Percentiles rank a stretch among this genome's conserved stretches.
phyloP scores from a whole-genome alignment of 2,113 vertebrate genomes.

The Vimba vimba region DNA sequence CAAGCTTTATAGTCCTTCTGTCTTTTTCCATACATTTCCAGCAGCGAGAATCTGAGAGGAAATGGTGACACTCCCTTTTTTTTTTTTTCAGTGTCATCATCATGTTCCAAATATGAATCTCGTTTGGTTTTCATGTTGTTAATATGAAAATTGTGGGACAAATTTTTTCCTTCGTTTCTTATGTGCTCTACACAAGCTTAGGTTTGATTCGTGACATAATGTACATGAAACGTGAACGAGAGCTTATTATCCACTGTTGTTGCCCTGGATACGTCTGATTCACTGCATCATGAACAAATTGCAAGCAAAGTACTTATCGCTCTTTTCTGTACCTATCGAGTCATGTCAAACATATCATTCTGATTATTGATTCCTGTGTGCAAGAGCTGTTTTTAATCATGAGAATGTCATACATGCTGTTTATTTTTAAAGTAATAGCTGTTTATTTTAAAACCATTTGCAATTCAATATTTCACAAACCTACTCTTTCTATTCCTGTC shows the following conservation, averaged over 20 bases:
- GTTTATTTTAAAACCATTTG: constrained; percentile 43
- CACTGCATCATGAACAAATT: constrained; percentile 42
- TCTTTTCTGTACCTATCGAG: neutral
- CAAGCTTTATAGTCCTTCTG: constrained; percentile 41
- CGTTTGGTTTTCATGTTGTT: neutral
- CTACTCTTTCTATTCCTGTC: constrained; percentile 49
- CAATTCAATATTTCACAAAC: constrained; percentile 44
- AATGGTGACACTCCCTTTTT: constrained; percentile 2
- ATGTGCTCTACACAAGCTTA: neutral
- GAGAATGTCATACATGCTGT: neutral
- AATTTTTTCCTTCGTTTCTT: neutral
- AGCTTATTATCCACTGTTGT: constrained; percentile 37
- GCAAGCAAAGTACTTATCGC: neutral
- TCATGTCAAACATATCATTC: neutral
- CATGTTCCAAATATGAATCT: neutral
- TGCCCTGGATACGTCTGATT: constrained; percentile 51
- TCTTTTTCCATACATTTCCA: neutral
- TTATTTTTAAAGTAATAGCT: constrained; percentile 39
- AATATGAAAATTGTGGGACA: neutral
- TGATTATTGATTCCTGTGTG: constrained; percentile 15
- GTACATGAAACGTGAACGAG: constrained; percentile 43
- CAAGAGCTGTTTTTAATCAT: neutral
- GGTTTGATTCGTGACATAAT: constrained; percentile 10
- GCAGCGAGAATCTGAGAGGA: neutral
- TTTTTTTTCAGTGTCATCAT: neutral